These are phyloP conservation scores for Philotrypesis tridentata DNA, from an alignment of 1,140 invertebrate species.

Conservation along the genomic window DNA sequence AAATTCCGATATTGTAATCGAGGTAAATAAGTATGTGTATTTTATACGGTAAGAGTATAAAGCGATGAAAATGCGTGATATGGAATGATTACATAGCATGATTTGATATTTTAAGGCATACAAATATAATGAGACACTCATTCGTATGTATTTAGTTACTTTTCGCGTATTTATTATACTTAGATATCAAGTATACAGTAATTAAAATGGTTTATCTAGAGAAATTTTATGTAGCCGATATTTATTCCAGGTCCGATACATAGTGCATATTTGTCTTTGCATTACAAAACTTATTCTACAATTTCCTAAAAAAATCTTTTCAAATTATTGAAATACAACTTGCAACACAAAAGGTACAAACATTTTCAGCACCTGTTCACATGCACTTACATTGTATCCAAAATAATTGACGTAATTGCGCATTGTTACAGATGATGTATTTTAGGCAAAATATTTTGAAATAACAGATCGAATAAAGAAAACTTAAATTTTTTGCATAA, in stretches of 20 bases:
- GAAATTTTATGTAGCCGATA: conserved; percentile 12
- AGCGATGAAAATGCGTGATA: conserved; percentile 23
- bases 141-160: conserved; percentile 29
- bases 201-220: conserved; percentile 15
- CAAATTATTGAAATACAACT: conserved; percentile 9
- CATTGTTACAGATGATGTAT: conserved; percentile 32
- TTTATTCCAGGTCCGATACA: conserved; percentile 6
- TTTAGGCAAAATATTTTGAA: conserved; percentile 17
- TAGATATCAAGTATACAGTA: conserved; percentile 31
- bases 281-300: not conserved
- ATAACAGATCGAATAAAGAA: not conserved
- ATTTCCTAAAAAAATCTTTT: conserved; percentile 5
- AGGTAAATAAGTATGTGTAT: conserved; percentile 31
- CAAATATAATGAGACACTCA: conserved; percentile 21
- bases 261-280: conserved; percentile 17
- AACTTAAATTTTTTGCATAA: conserved; percentile 28
- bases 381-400: conserved; percentile 5
- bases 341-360: conserved; percentile 30
- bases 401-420: conserved; percentile 1
- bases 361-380: conserved; percentile 27
- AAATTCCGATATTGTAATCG: conserved; percentile 13
- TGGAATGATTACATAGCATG: not conserved
- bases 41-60: conserved; percentile 21
- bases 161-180: conserved; percentile 43
- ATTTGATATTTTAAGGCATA: conserved; percentile 45